phyloP scores from a whole-genome alignment of 2,113 vertebrate species.

The Bombycilla garrulus region DNA sequence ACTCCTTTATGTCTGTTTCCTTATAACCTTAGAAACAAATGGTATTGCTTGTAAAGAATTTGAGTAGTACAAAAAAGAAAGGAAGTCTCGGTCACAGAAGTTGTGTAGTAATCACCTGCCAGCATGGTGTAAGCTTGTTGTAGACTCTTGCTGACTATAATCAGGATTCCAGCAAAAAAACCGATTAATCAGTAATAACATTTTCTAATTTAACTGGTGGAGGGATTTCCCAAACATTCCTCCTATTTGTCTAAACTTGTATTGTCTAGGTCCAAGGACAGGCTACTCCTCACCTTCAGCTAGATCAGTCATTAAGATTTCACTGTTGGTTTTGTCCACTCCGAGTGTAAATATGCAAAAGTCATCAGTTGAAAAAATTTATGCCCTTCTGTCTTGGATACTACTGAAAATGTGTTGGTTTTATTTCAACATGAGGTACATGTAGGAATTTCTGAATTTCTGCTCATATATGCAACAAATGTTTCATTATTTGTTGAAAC shows the following conservation, averaged over 20 bases:
- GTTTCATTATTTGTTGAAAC: neutral
- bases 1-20: neutral
- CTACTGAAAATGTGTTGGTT: neutral
- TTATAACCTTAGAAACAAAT: neutral
- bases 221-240: neutral
- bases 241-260: neutral
- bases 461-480: neutral
- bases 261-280: neutral
- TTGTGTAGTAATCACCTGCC: neutral
- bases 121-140: neutral
- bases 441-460: neutral
- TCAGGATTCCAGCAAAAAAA: neutral
- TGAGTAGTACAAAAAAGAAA: neutral
- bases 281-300: neutral
- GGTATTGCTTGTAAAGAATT: neutral
- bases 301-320: neutral
- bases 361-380: neutral
- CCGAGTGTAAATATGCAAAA: neutral
- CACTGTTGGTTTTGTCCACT: neutral
- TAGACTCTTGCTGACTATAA: neutral
- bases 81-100: neutral
- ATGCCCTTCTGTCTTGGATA: neutral
- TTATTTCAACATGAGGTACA: neutral
- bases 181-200: neutral
- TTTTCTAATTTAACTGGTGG: neutral